Percentiles rank a stretch among this genome's conserved stretches.
These are phyloP conservation scores for Sebastiscus albofasciatus DNA, from an alignment of 2,797 vertebrate species.

Conservation along the genomic window DNA sequence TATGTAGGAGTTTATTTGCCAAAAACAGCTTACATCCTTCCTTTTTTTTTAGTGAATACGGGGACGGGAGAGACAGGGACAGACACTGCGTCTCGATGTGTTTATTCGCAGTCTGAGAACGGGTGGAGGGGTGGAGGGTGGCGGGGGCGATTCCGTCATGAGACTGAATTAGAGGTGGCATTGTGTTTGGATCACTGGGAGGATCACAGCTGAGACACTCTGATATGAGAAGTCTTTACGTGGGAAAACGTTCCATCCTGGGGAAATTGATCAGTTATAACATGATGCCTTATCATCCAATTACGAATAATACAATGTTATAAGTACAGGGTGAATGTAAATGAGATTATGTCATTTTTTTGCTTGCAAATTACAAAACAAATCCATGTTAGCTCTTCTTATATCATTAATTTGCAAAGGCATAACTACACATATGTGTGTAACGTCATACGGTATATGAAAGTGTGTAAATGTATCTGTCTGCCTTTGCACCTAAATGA, in stretches of 20 bases:
- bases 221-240: constrained; percentile 38
- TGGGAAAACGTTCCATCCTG: constrained; percentile 24
- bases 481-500: constrained; percentile 42
- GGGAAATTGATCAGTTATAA: constrained; percentile 11
- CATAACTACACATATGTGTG: not conserved
- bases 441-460: not conserved
- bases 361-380: not conserved
- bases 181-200: constrained; percentile 66
- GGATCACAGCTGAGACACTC: constrained; percentile 59
- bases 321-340: not conserved
- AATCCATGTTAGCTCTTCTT: not conserved
- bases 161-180: constrained; percentile 72
- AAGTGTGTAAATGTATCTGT: constrained; percentile 50
- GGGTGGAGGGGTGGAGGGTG: constrained; percentile 25
- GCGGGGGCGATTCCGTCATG: constrained; percentile 67
- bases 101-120: constrained; percentile 78
- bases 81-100: constrained; percentile 81
- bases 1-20: constrained; percentile 80
- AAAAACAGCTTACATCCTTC: constrained; percentile 87
- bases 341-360: not conserved
- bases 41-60: constrained; percentile 77
- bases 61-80: constrained; percentile 79
- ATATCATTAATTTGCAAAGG: not conserved
- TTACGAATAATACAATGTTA: not conserved
- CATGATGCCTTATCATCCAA: not conserved